phyloP scores from a whole-genome alignment of 1,140 invertebrate species.

The Pachypeltis micranthus region DNA sequence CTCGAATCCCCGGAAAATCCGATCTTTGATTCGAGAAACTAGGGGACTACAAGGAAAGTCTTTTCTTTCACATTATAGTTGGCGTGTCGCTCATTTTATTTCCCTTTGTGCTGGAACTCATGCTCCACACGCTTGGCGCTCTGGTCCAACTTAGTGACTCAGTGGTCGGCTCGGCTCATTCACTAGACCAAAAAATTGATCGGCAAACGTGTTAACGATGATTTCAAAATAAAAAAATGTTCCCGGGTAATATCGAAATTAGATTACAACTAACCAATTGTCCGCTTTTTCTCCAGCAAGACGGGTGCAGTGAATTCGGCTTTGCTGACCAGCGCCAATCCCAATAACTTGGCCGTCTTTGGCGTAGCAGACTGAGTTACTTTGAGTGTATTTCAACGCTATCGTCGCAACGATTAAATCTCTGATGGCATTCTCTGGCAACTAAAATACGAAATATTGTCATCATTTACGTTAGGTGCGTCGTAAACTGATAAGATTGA shows the following conservation, averaged over 20 bases:
- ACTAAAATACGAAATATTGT: constrained; percentile 29
- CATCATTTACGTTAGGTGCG: background rate
- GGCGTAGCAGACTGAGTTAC: constrained; percentile 90
- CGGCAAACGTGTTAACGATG: too few species aligned
- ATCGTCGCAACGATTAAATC: constrained; percentile 94
- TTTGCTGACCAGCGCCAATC: constrained; percentile 95
- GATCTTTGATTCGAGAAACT: too few species aligned
- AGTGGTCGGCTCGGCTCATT: background rate
- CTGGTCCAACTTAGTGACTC: too few species aligned
- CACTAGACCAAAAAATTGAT: background rate
- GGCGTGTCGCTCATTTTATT: too few species aligned
- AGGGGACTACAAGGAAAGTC: too few species aligned
- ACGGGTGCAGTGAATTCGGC: constrained; percentile 92
- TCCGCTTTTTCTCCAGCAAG: constrained; percentile 95
- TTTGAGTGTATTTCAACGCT: constrained; percentile 95
- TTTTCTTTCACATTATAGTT: too few species aligned
- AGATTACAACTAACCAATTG: constrained; percentile 57
- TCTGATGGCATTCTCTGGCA: constrained; percentile 63
- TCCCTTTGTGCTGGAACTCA: too few species aligned
- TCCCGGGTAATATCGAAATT: too few species aligned
- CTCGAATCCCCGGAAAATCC: too few species aligned
- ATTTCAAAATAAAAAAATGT: too few species aligned
- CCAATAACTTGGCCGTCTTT: constrained; percentile 88
- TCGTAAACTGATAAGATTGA: background rate
- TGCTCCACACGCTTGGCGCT: too few species aligned